Evolutionary conservation across 2,888 invertebrate species (phyloP).

Genomic region (Patella depressa): DNA sequence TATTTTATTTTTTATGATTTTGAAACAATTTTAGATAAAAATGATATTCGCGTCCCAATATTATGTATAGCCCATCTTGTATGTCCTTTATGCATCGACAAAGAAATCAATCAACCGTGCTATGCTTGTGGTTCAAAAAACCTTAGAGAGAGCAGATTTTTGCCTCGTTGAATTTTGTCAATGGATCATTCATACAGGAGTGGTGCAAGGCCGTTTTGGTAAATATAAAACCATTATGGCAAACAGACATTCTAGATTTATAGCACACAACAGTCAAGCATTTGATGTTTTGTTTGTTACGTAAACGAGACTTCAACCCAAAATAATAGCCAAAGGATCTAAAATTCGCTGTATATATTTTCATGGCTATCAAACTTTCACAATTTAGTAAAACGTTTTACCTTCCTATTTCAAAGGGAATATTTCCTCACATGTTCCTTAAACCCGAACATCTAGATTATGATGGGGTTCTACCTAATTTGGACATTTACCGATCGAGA

Average conservation of each 20-base stretch:
- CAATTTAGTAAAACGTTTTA: not conserved
- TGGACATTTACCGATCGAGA: not conserved
- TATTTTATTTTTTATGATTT: not conserved
- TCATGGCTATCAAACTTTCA: not conserved
- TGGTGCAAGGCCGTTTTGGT: not conserved
- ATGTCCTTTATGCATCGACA: not conserved
- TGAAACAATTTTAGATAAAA: not conserved
- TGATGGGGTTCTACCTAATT: not conserved
- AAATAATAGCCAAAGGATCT: not conserved
- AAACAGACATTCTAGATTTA: not conserved
- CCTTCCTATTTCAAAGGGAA: not conserved
- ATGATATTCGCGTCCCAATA: not conserved
- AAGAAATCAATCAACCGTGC: not conserved
- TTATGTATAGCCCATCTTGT: not conserved
- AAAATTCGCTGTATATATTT: not conserved
- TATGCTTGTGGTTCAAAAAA: not conserved
- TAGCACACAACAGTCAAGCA: not conserved
- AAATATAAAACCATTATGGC: not conserved
- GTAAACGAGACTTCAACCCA: not conserved
- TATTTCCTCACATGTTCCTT: not conserved
- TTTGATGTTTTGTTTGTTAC: not conserved
- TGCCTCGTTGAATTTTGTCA: not conserved
- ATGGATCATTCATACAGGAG: not conserved
- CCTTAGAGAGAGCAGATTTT: not conserved
- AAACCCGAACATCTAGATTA: not conserved